phyloP scores from a whole-genome alignment of 1,140 invertebrate species.

The Drosophila pruinosa region DNA sequence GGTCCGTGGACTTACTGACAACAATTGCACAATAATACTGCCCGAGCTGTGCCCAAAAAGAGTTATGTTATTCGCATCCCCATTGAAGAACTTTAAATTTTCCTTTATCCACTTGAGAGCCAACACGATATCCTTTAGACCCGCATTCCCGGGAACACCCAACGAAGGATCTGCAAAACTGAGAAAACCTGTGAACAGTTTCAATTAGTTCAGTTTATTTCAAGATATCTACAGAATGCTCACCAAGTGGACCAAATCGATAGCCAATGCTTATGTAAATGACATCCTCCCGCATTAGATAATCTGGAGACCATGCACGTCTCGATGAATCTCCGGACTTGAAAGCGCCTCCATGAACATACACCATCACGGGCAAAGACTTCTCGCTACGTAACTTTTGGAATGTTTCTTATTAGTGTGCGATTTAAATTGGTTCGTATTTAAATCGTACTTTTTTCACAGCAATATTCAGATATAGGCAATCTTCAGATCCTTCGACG shows the following conservation, averaged over 20 bases:
- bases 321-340: constrained; percentile 82
- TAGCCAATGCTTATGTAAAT: constrained; percentile 83
- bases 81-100: constrained; percentile 86
- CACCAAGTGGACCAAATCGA: constrained; percentile 82
- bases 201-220: background rate
- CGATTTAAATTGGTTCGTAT: background rate
- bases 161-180: constrained; percentile 86
- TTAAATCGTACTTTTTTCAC: constrained; percentile 68
- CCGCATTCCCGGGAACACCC: constrained; percentile 85
- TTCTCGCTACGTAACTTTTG: constrained; percentile 47
- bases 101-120: constrained; percentile 85
- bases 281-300: constrained; percentile 84
- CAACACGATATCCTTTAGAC: constrained; percentile 84
- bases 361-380: constrained; percentile 86
- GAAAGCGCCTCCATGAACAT: constrained; percentile 88
- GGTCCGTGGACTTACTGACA: constrained; percentile 64
- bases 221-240: too few relatives aligned
- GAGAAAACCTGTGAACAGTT: constrained; percentile 73
- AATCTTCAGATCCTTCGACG: constrained; percentile 83
- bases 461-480: constrained; percentile 83
- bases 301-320: constrained; percentile 82
- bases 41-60: constrained; percentile 84
- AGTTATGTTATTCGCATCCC: constrained; percentile 85
- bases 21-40: constrained; percentile 70
- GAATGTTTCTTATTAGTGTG: background rate